A percentile compares a stretch with the other conserved stretches of the same genome.
Evolutionary conservation across 2,888 invertebrate species (phyloP).

Genomic region (Ceraclea dissimilis): DNA sequence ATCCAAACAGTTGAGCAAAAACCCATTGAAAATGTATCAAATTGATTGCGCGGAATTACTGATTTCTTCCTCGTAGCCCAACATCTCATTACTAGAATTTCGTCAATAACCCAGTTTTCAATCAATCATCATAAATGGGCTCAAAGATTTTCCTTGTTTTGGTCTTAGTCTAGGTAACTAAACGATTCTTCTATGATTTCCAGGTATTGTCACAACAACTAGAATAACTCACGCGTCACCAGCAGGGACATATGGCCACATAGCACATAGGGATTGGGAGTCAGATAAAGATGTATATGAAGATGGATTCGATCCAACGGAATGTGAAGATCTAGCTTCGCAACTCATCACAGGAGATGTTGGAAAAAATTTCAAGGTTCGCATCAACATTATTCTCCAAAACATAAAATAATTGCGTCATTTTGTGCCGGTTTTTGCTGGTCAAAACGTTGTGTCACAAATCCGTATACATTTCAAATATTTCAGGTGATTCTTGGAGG

Average conservation of each 20-base stretch:
- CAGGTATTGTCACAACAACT: slow-evolving; percentile 54
- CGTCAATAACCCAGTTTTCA: too few species aligned
- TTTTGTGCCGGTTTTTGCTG: too few species aligned
- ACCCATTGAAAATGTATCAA: too few species aligned
- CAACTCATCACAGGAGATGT: slow-evolving; percentile 53
- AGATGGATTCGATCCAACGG: slow-evolving; percentile 38
- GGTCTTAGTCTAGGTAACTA: too few species aligned
- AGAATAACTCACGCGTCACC: slow-evolving; percentile 64
- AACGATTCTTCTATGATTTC: slow-evolving; percentile 2
- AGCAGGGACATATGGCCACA: slow-evolving; percentile 54
- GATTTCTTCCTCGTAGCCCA: too few species aligned
- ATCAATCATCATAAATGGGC: too few species aligned
- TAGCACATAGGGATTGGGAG: slow-evolving; percentile 57
- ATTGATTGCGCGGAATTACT: too few species aligned
- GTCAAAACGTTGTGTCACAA: too few species aligned
- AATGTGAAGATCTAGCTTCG: slow-evolving; percentile 55
- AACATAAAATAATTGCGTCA: neutral
- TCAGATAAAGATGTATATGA: slow-evolving; percentile 45
- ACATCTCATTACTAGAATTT: too few species aligned
- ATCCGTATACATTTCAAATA: too few species aligned
- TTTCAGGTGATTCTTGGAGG: slow-evolving; percentile 65
- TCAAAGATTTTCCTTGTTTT: too few species aligned
- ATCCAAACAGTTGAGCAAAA: too few species aligned
- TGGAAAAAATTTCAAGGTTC: slow-evolving; percentile 55
- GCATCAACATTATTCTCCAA: neutral